phyloP scores from a whole-genome alignment of 2,797 vertebrate species.

The Eulemur coronatus region DNA sequence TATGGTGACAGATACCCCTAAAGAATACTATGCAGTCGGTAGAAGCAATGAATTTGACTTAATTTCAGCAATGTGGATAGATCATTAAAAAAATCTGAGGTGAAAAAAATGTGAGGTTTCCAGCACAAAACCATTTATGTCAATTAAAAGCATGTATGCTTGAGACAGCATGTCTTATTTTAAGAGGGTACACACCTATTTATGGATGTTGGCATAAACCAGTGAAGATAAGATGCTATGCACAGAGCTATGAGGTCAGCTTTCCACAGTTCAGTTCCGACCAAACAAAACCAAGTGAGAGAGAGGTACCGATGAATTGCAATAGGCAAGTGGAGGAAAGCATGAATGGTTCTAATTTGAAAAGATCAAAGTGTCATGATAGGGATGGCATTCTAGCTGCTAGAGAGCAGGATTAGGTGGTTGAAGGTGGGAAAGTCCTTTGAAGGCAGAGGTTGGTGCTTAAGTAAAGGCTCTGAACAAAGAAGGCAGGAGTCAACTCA shows the following conservation, averaged over 20 bases:
- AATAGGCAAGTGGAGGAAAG: neutral
- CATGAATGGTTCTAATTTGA: neutral
- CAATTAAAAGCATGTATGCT: neutral
- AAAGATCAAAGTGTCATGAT: neutral
- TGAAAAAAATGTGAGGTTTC: neutral
- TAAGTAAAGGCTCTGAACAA: neutral
- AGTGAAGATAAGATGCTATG: neutral
- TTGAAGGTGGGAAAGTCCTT: neutral
- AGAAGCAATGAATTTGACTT: conserved; percentile 14
- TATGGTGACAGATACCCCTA: neutral
- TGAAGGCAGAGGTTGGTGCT: neutral
- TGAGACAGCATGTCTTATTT: neutral
- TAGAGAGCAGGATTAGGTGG: neutral
- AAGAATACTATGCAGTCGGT: neutral
- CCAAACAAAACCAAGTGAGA: neutral
- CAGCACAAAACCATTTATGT: neutral
- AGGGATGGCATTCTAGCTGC: neutral
- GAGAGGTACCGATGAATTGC: neutral
- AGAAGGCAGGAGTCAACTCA: neutral
- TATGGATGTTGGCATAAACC: neutral
- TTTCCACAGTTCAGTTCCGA: neutral
- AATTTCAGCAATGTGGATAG: neutral
- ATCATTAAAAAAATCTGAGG: neutral
- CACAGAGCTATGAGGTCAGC: neutral
- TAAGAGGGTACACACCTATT: neutral